A percentile compares a stretch with the other conserved stretches of the same genome.
These are phyloP conservation scores for Pygmarrhopalites habei DNA, from an alignment of 1,140 invertebrate genomes.

Conservation along the genomic window DNA sequence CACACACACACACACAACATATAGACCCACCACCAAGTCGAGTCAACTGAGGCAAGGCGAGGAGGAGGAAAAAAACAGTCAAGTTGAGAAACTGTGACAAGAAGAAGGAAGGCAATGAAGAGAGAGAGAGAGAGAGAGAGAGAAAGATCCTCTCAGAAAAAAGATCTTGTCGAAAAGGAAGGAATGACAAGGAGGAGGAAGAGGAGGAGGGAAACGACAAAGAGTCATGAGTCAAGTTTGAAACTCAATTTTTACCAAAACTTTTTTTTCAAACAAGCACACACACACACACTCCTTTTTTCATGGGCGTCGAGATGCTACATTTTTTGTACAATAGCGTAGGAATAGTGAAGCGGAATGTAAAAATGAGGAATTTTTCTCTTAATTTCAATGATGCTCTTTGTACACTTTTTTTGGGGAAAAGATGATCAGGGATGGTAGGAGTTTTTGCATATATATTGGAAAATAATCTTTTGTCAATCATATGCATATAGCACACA, in stretches of 20 bases:
- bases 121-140: constrained; percentile 28
- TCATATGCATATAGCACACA: too few relatives aligned
- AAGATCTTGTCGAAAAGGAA: constrained; percentile 9
- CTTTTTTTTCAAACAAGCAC: too few relatives aligned
- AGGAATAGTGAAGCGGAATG: too few relatives aligned
- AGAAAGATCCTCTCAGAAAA: constrained; percentile 24
- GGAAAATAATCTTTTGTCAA: too few relatives aligned
- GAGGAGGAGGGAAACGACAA: background rate
- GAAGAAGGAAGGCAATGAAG: constrained; percentile 26
- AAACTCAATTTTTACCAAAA: background rate
- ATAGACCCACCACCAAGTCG: constrained; percentile 38
- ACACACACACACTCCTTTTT: too few relatives aligned
- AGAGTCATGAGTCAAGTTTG: background rate
- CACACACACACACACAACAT: constrained; percentile 32
- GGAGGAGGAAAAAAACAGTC: constrained; percentile 14
- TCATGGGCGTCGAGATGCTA: too few relatives aligned
- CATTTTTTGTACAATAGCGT: too few relatives aligned
- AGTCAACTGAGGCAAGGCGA: constrained; percentile 19
- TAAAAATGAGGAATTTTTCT: too few relatives aligned
- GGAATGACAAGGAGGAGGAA: background rate
- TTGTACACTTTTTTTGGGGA: too few relatives aligned
- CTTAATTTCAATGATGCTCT: too few relatives aligned
- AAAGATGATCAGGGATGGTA: too few relatives aligned
- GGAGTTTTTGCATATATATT: too few relatives aligned
- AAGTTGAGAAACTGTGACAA: constrained; percentile 13